Evolutionary conservation across 2,888 invertebrate species (phyloP).

Genomic region (Blomia tropicalis): DNA sequence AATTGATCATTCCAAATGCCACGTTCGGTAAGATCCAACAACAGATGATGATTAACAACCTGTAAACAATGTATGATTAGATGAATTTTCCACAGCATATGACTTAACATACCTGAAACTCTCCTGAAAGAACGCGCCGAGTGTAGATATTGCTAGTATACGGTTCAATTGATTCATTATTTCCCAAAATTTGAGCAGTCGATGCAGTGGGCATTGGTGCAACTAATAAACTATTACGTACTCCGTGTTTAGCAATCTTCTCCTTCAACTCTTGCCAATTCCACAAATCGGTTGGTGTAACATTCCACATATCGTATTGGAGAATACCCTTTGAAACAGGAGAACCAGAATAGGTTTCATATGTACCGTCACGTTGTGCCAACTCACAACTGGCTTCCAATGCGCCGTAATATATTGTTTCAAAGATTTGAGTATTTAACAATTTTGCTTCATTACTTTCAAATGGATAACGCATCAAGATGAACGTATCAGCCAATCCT

Average conservation of each 20-base stretch:
- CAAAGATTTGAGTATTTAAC: constrained; percentile 88
- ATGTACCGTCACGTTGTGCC: constrained; percentile 63
- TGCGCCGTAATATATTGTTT: constrained; percentile 93
- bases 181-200: constrained; percentile 95
- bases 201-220: constrained; percentile 99
- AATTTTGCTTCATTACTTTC: constrained; percentile 65
- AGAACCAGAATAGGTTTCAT: constrained; percentile 75
- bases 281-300: constrained; percentile 67
- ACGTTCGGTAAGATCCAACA: constrained; percentile 75
- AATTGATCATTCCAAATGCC: constrained; percentile 86
- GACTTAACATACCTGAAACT: constrained; percentile 50
- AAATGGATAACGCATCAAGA: constrained; percentile 71
- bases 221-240: constrained; percentile 76
- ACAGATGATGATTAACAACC: constrained; percentile 84
- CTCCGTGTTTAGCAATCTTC: constrained; percentile 68
- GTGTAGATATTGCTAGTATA: constrained; percentile 95
- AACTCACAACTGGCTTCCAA: constrained; percentile 88
- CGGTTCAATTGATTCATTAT: constrained; percentile 94
- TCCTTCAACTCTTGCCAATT: constrained; percentile 68
- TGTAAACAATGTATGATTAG: not conserved
- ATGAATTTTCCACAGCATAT: too few relatives aligned
- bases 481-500: constrained; percentile 90
- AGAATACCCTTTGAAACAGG: constrained; percentile 88
- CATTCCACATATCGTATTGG: constrained; percentile 95
- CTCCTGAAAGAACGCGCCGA: constrained; percentile 79